Conservation (phyloP, 2,113 vertebrate genomes). For the Dendrocopos noguchii region DNA sequence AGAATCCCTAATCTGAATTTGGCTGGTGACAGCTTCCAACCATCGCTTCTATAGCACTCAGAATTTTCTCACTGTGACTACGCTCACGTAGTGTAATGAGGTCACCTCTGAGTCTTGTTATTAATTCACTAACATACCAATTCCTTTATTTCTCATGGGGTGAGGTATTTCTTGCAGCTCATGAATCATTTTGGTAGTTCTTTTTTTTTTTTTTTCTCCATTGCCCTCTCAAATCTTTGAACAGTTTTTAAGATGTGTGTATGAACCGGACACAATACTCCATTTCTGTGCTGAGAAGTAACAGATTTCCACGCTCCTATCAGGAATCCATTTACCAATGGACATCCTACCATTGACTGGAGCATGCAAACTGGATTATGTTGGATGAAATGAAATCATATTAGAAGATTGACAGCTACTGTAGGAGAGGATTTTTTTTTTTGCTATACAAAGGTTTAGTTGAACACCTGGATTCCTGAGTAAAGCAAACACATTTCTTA, state of each 20-base stretch:
- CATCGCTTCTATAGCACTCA: background rate
- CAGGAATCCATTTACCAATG: background rate
- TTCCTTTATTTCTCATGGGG: conserved; percentile 19
- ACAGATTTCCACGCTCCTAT: background rate
- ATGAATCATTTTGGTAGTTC: conserved; percentile 6
- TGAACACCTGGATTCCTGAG: background rate
- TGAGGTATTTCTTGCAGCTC: background rate
- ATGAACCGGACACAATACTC: background rate
- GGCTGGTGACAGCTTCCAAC: conserved; percentile 1
- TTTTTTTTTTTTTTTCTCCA: background rate
- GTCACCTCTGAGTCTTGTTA: conserved; percentile 44
- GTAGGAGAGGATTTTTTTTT: background rate
- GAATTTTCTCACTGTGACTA: conserved; percentile 19
- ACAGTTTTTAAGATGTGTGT: background rate
- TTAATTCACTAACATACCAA: conserved; percentile 15
- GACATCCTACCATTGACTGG: background rate
- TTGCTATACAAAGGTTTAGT: background rate
- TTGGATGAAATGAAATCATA: background rate
- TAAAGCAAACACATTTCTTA: background rate
- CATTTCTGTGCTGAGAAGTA: background rate
- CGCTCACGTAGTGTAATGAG: background rate
- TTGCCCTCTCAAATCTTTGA: background rate
- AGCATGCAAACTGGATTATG: background rate
- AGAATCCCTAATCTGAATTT: conserved; percentile 45
- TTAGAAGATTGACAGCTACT: background rate